These are phyloP conservation scores for Cichlasoma orientale DNA, from an alignment of 2,797 vertebrate genomes.

Conservation along the genomic window DNA sequence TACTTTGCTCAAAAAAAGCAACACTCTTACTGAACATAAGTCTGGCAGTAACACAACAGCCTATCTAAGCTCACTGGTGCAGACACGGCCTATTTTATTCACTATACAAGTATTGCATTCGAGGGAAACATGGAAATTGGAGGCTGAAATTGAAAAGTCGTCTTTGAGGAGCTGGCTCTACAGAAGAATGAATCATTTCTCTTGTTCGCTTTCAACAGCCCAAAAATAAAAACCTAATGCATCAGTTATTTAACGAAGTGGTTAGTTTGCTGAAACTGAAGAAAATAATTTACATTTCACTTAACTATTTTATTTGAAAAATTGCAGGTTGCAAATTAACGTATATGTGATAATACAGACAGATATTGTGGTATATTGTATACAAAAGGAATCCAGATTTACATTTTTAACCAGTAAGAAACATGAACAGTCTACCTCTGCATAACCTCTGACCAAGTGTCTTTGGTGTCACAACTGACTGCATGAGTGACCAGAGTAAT, in stretches of 20 bases:
- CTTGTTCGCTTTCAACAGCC: constrained; percentile 41
- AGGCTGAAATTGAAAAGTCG: constrained; percentile 73
- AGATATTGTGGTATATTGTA: not conserved
- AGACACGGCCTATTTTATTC: constrained; percentile 65
- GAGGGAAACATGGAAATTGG: constrained; percentile 70
- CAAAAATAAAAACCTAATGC: constrained; percentile 51
- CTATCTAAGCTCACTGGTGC: constrained; percentile 74
- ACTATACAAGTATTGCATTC: constrained; percentile 57
- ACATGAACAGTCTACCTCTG: constrained; percentile 54
- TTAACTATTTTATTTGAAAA: not conserved
- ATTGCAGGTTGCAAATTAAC: not conserved
- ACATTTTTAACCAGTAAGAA: constrained; percentile 14
- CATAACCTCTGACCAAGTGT: constrained; percentile 72
- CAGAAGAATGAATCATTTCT: constrained; percentile 56
- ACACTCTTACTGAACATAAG: constrained; percentile 62
- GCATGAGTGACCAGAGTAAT: constrained; percentile 72
- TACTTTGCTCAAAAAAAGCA: constrained; percentile 77
- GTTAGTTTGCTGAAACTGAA: not conserved
- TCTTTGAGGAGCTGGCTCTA: constrained; percentile 50
- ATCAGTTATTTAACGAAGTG: constrained; percentile 65
- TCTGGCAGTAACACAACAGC: constrained; percentile 72
- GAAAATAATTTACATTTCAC: not conserved
- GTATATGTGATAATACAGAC: not conserved
- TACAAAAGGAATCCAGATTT: constrained; percentile 1
- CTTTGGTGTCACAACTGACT: constrained; percentile 74